Percentiles rank a stretch among this genome's conserved stretches.
These are phyloP conservation scores for Sarcophaga carnaria DNA, from an alignment of 2,888 invertebrate species.

Conservation along the genomic window DNA sequence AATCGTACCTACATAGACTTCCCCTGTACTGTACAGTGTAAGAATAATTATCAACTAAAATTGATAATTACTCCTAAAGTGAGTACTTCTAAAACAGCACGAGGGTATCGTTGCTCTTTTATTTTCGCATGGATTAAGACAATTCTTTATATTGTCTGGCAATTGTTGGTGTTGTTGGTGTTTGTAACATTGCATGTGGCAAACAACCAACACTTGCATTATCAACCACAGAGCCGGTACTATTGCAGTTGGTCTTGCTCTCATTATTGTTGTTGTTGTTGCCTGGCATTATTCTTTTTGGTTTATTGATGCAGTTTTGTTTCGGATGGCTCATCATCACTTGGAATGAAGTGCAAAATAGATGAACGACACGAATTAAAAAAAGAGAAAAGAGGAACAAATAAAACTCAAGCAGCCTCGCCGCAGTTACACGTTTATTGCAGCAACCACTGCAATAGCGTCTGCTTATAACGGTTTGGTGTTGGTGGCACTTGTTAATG, in stretches of 20 bases:
- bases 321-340: conserved; percentile 23
- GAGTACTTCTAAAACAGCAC: not conserved
- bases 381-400: not conserved
- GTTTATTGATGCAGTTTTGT: conserved; percentile 27
- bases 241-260: not conserved
- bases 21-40: no score
- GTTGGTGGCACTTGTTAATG: conserved; percentile 3
- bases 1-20: no score
- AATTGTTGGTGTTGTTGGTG: not conserved
- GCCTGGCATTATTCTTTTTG: conserved; percentile 9
- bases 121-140: conserved; percentile 25
- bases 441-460: conserved; percentile 7
- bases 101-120: not conserved
- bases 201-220: not conserved
- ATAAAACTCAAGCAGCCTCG: conserved; percentile 28
- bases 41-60: no score
- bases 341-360: conserved; percentile 26
- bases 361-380: conserved; percentile 7
- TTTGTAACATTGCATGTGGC: not conserved
- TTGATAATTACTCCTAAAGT: no score
- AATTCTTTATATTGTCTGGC: conserved; percentile 34
- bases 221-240: not conserved
- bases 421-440: conserved; percentile 28
- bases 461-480: conserved; percentile 8
- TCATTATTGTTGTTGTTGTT: not conserved